Conservation (phyloP, 2,888 invertebrate species). For the Phrixothrix hirtus region DNA sequence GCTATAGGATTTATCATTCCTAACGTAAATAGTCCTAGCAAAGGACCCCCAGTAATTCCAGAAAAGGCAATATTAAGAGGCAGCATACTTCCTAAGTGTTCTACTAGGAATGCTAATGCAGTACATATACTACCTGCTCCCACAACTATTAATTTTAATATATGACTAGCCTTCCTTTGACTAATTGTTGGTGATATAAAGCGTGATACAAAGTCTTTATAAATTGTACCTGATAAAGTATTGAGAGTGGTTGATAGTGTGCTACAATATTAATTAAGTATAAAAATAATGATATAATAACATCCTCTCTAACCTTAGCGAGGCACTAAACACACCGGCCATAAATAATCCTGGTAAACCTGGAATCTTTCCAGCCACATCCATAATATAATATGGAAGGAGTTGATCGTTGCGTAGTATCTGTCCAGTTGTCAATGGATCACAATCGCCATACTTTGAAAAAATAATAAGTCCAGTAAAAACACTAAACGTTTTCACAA, state of each 20-base stretch:
- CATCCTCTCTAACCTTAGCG: conserved; percentile 68
- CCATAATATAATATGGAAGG: conserved; percentile 73
- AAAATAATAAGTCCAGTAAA: conserved; percentile 65
- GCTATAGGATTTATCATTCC: conserved; percentile 71
- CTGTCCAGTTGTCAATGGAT: conserved; percentile 64
- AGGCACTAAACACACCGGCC: conserved; percentile 74
- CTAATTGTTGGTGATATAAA: conserved; percentile 59
- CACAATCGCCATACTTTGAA: conserved; percentile 67
- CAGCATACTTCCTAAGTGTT: conserved; percentile 61
- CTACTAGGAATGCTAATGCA: conserved; percentile 67
- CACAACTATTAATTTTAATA: conserved; percentile 61
- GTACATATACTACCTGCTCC: conserved; percentile 71
- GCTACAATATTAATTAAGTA: conserved; percentile 54
- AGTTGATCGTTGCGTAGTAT: conserved; percentile 62
- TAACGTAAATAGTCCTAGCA: conserved; percentile 68
- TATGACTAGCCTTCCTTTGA: conserved; percentile 60
- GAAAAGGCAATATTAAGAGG: conserved; percentile 56
- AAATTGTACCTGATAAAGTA: conserved; percentile 66
- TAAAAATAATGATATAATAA: too few relatives aligned
- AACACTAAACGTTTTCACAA: conserved; percentile 53
- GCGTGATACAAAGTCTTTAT: conserved; percentile 66
- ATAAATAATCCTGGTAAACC: conserved; percentile 76
- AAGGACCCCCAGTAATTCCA: conserved; percentile 62
- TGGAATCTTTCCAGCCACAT: conserved; percentile 65
- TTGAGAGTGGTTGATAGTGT: conserved; percentile 68